phyloP scores from a whole-genome alignment of 2,797 vertebrate genomes.

The Podarcis siculus region DNA sequence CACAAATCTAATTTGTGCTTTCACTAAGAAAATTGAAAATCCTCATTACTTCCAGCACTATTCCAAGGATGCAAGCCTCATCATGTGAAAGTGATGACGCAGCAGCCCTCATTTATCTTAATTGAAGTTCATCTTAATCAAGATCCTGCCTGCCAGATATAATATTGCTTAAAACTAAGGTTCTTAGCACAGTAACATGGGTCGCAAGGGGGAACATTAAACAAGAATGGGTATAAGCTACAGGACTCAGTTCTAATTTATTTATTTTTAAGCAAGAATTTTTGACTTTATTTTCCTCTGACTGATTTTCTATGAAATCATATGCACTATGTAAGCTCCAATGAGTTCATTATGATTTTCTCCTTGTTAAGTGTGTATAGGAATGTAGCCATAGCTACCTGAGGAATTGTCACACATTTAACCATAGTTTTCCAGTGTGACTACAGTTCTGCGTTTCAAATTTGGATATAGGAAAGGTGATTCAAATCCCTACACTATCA shows the following conservation, averaged over 20 bases:
- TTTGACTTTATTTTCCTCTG: no score
- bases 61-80: constrained; percentile 54
- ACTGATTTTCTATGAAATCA: no score
- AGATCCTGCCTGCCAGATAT: constrained; percentile 61
- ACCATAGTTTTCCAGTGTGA: background rate
- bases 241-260: constrained; percentile 7
- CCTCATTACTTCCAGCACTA: constrained; percentile 67
- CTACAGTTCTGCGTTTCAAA: no score
- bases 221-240: constrained; percentile 28
- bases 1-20: constrained; percentile 68
- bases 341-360: no score
- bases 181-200: constrained; percentile 30
- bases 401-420: background rate
- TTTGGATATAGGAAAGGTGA: background rate
- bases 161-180: constrained; percentile 59
- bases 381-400: background rate
- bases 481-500: background rate
- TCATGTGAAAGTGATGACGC: constrained; percentile 64
- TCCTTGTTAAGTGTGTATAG: no score
- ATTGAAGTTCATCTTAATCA: constrained; percentile 78
- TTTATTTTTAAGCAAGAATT: background rate
- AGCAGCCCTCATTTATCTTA: constrained; percentile 75
- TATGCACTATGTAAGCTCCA: no score
- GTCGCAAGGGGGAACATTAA: constrained; percentile 41
- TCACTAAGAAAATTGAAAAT: constrained; percentile 67